Evolutionary conservation across 2,888 invertebrate species (phyloP), one percentile per base, ranked within the genome.

Genomic region (Chrysina gloriosa): DNA sequence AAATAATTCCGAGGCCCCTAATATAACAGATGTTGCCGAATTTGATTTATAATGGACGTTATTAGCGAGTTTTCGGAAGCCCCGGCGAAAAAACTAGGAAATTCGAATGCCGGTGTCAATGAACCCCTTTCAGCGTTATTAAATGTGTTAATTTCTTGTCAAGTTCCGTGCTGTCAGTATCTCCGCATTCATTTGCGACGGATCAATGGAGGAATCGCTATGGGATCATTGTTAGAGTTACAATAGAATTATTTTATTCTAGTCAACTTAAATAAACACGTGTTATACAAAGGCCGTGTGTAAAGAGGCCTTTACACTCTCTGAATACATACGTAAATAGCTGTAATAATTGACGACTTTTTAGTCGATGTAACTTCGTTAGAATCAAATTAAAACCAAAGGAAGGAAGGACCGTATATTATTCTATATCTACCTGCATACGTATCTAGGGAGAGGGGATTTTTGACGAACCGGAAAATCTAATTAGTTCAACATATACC

Each of bases 391-490:
- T n/a, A n/a, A n/a, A n/a, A n/a, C n/a, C n/a, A n/a, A n/a, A n/a
- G n/a, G n/a, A n/a, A n/a, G n/a, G n/a, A n/a, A n/a, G n/a, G n/a
- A n/a, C n/a, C n/a, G n/a, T n/a, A n/a, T n/a, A n/a, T n/a, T n/a
- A n/a, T n/a, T n/a, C n/a, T n/a, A n/a, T n/a, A n/a, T n/a, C n/a
- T n/a, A n/a, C n/a, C n/a, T n/a, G n/a, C n/a, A n/a, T n/a, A n/a
- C 48, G 21, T 25, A 23, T 21, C 25, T 25, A 48, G 48, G 48
- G 48, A 48, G 19, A 16, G 36, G 4, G 36, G 19, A 56, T 21
- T 34, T 56, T 56, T 56, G 56, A 56, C 19, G 56, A 23, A 56
- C 16, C 21, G 34, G 31, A 56, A 56, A 56, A 56, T 56, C n/a
- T 34, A 56, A 56, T 56, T 36, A 56, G 36, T 36, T 19, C 34